Evolutionary conservation across 92 coral and sea anemone genomes (phyloP), one percentile per base, ranked within the genome.

Genomic region (Phenganax subtilis): DNA sequence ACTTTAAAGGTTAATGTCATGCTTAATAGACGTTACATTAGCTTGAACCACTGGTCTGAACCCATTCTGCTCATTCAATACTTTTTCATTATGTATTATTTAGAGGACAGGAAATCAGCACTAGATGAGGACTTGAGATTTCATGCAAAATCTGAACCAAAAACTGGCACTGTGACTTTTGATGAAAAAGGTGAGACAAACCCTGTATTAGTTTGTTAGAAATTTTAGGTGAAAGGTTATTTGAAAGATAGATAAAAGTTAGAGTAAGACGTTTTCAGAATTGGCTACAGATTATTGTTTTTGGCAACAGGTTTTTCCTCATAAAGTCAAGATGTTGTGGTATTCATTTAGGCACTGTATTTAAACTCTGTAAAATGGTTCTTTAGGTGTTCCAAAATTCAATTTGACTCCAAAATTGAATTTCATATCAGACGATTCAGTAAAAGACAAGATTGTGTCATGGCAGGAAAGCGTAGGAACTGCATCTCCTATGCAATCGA

Each of bases 1-100:
- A 89, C 51, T 76, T 87, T 31, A 82, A 97, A 82, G 98, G 98
- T 94, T 30, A 67, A 80, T 53, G 6, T 1, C 14, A 6, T 47
- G 51, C 31, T 9, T 17, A 8, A 17, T 5, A 31, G 6, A 69
- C 0, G 29, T 15, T 20, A 8, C 31, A 30, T 51, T 30, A 51
- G n/a, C 6, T 25, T 69, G 31, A 30, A 75, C 51, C 14, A 52
- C 56, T 25, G 1, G 66, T 4, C 9, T 14, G 7, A 12, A 6
- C 67, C 2, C 8, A 15, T 61, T 17, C 27, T 17, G 7, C 27
- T 15, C 3, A 44, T 27, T 55, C 56, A 29, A 14, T 27, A 72
- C 44, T 28, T 10, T 31, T 15, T 17, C 10, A 25, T 8, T 29
- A 2, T 53, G 31, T 58, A 3, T 37, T 58, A 20, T 78, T 37